phyloP scores from a whole-genome alignment of 2,113 vertebrate species.

The Neolamprologus falcicula region DNA sequence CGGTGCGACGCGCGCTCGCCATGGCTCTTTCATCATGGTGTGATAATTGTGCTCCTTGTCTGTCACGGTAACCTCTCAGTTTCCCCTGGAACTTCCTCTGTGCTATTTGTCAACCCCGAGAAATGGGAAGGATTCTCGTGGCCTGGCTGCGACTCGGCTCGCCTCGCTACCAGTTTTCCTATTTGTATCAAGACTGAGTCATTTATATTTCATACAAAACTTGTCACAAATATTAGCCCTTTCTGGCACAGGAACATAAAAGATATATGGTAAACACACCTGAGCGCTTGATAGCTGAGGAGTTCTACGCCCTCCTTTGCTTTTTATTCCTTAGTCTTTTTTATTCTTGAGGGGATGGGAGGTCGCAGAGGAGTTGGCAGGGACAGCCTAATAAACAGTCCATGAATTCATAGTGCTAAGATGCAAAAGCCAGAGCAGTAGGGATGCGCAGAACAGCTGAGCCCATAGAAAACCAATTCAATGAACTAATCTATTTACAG shows the following conservation, averaged over 20 bases:
- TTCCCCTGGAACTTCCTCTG: constrained; percentile 71
- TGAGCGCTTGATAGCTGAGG: constrained; percentile 53
- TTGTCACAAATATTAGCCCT: constrained; percentile 81
- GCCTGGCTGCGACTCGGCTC: constrained; percentile 50
- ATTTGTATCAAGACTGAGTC: constrained; percentile 79
- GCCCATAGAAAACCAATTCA: constrained; percentile 42
- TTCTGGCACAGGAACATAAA: constrained; percentile 69
- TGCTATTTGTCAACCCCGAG: constrained; percentile 89
- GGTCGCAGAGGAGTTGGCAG: constrained; percentile 39
- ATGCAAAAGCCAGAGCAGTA: constrained; percentile 51
- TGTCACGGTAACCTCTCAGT: constrained; percentile 91
- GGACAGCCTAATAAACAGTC: constrained; percentile 57
- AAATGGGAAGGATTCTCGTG: constrained; percentile 41
- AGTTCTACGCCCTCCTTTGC: neutral
- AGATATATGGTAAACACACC: constrained; percentile 67
- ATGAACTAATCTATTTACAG: constrained; percentile 58
- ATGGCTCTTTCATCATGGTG: constrained; percentile 97
- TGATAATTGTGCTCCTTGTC: constrained; percentile 99
- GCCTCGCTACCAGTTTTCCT: constrained; percentile 65
- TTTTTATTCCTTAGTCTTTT: constrained; percentile 25
- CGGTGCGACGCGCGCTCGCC: constrained; percentile 81
- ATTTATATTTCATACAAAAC: constrained; percentile 79
- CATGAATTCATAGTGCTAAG: constrained; percentile 46
- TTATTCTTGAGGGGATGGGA: constrained; percentile 4
- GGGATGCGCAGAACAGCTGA: constrained; percentile 48